Conservation (phyloP, 2,113 vertebrate genomes). For the Leptocoma aspasia region DNA sequence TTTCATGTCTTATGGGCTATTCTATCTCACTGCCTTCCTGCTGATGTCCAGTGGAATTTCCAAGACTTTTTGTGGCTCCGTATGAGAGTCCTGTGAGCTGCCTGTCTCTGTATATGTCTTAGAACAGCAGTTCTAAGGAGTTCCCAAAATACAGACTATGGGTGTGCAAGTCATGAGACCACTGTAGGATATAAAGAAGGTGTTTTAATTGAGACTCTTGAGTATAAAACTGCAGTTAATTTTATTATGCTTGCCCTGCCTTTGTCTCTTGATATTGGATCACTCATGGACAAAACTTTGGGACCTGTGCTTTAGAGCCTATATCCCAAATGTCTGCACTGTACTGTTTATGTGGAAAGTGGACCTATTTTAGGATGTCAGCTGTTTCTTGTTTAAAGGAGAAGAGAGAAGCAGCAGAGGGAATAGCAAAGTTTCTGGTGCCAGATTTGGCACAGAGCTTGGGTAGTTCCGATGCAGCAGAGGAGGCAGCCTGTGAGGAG, state of each 20-base stretch:
- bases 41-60: background rate
- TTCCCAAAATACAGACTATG: background rate
- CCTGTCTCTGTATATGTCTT: background rate
- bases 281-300: background rate
- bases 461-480: background rate
- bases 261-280: background rate
- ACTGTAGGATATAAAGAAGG: background rate
- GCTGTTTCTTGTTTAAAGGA: background rate
- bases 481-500: background rate
- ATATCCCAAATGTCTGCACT: background rate
- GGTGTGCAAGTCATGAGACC: background rate
- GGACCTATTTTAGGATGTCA: background rate
- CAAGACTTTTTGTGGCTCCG: rapidly evolving
- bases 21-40: background rate
- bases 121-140: background rate
- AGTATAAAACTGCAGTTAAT: background rate
- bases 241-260: background rate
- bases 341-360: background rate
- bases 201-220: background rate
- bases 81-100: background rate
- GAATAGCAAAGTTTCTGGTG: background rate
- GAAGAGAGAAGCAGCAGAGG: background rate
- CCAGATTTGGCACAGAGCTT: background rate
- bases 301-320: background rate
- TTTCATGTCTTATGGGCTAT: background rate